Percentiles rank a stretch among this genome's conserved stretches.
These are phyloP conservation scores for Listrodromus nycthemerus DNA, from an alignment of 2,888 invertebrate genomes.

Conservation along the genomic window DNA sequence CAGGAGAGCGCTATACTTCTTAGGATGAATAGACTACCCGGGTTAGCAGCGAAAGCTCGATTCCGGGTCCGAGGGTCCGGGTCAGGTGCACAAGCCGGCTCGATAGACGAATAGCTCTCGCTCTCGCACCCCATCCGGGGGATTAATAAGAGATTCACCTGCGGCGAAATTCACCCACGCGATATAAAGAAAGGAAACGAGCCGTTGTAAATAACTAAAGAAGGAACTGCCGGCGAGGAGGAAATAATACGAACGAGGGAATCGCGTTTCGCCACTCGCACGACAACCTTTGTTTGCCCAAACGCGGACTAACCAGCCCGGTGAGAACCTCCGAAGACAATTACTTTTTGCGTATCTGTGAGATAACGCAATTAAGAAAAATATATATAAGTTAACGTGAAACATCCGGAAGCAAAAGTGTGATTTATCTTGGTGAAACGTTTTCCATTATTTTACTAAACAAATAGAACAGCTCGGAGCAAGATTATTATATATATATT, in stretches of 20 bases:
- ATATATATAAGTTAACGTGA: too few species aligned
- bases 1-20: not conserved
- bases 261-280: constrained; percentile 24
- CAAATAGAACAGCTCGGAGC: too few species aligned
- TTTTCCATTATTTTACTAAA: too few species aligned
- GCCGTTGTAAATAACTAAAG: constrained; percentile 37
- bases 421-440: too few species aligned
- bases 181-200: constrained; percentile 20
- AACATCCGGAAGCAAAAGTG: too few species aligned
- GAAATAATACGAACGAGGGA: not conserved
- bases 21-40: not conserved
- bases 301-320: not conserved
- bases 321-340: not conserved
- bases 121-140: constrained; percentile 42
- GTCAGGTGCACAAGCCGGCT: not conserved
- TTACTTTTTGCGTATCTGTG: not conserved
- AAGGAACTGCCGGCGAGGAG: constrained; percentile 1
- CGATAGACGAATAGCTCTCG: constrained; percentile 9
- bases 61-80: constrained; percentile 4
- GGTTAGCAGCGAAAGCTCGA: constrained; percentile 11
- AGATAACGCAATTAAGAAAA: too few species aligned
- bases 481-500: too few species aligned
- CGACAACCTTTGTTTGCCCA: not conserved
- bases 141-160: constrained; percentile 64
- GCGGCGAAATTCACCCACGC: not conserved